Evolutionary conservation across 2,797 vertebrate genomes (phyloP).

Genomic region (Thripadectes ignobilis): DNA sequence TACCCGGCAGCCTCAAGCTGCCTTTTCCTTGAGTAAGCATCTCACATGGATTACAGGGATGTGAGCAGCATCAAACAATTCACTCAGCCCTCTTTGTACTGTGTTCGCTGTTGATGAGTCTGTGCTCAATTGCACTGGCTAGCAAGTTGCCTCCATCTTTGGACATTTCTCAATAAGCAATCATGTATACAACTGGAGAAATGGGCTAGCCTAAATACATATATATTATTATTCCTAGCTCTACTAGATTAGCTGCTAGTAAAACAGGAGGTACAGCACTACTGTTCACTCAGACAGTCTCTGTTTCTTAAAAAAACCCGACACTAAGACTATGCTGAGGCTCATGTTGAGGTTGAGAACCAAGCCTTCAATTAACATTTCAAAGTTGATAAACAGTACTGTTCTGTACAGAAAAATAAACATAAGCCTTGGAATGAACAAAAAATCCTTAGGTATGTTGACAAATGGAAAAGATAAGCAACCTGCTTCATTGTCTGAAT

Average conservation of each 20-base stretch:
- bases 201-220: background rate
- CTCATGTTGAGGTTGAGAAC: background rate
- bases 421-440: background rate
- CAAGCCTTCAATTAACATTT: background rate
- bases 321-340: background rate
- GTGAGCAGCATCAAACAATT: background rate
- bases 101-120: background rate
- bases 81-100: background rate
- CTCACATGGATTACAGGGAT: background rate
- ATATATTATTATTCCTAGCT: background rate
- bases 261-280: background rate
- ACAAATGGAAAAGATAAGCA: background rate
- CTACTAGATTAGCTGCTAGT: background rate
- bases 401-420: background rate
- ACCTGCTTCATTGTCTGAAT: background rate
- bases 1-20: background rate
- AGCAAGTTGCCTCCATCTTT: background rate
- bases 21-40: background rate
- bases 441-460: background rate
- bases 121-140: background rate
- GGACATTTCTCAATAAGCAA: background rate
- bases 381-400: background rate
- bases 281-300: background rate
- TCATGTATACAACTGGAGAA: background rate
- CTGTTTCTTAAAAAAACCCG: background rate